Evolutionary conservation across 2,113 vertebrate genomes (phyloP).

Genomic region (Charadrius vociferus): DNA sequence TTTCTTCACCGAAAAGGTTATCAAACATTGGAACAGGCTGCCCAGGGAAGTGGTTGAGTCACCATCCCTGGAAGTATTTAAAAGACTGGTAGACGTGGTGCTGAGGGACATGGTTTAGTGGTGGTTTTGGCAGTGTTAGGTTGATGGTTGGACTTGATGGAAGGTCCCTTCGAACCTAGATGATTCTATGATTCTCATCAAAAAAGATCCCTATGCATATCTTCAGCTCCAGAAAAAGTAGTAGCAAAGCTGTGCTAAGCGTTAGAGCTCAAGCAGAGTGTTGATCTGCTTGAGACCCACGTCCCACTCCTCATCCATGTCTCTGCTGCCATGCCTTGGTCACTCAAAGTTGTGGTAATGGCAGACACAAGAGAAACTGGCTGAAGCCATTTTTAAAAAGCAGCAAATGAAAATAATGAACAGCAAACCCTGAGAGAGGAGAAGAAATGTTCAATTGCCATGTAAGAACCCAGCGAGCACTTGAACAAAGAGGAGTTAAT

Average conservation of each 20-base stretch:
- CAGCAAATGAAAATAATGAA: neutral
- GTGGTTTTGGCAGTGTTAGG: too few species aligned
- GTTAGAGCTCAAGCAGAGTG: neutral
- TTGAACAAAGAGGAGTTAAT: constrained; percentile 48
- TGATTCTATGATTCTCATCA: neutral
- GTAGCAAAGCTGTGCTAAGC: neutral
- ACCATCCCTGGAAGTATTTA: too few species aligned
- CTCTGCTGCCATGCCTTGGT: neutral
- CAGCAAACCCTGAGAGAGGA: neutral
- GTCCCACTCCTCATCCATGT: too few species aligned
- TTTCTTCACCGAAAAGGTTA: too few species aligned
- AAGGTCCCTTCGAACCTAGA: too few species aligned
- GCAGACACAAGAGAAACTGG: neutral
- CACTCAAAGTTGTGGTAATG: neutral
- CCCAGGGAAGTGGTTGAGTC: too few species aligned
- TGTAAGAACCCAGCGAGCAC: neutral
- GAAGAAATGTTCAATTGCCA: neutral
- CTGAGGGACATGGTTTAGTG: too few species aligned
- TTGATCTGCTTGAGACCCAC: neutral
- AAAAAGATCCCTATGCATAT: neutral
- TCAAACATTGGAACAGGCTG: too few species aligned
- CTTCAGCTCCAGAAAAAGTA: neutral
- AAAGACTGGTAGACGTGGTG: too few species aligned
- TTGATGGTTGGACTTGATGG: too few species aligned
- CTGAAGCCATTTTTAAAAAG: neutral